Evolutionary conservation across 2,113 vertebrate species (phyloP).

Genomic region (Python bivittatus): DNA sequence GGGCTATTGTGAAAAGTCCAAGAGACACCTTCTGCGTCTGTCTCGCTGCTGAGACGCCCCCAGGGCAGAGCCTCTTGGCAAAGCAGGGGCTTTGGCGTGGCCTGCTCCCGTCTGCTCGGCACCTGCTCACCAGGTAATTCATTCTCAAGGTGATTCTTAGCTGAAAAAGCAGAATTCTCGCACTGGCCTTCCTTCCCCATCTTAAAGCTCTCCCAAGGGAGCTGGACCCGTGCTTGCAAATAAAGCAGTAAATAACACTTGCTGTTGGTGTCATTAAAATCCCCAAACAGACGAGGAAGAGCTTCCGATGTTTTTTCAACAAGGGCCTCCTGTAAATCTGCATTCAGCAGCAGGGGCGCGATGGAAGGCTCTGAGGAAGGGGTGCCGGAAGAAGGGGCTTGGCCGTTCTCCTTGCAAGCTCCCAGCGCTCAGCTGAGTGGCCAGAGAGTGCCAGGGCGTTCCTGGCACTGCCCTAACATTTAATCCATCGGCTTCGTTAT

Average conservation of each 20-base stretch:
- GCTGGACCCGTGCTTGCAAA: constrained; percentile 2
- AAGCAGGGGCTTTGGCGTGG: not conserved
- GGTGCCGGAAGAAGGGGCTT: too few species aligned
- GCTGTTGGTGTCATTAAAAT: not conserved
- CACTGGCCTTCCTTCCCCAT: not conserved
- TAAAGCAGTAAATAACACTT: constrained; percentile 32
- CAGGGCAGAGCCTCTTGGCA: not conserved
- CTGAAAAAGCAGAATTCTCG: not conserved
- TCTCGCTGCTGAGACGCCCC: too few species aligned
- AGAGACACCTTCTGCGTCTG: too few species aligned
- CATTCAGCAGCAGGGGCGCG: not conserved
- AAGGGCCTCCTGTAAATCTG: not conserved
- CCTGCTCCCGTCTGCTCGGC: too few species aligned
- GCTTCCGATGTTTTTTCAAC: constrained; percentile 5
- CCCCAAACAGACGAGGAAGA: not conserved
- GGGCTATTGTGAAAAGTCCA: not conserved
- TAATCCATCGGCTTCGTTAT: too few species aligned
- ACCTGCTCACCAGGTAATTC: not conserved
- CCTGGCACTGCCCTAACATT: too few species aligned
- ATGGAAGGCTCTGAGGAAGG: not conserved
- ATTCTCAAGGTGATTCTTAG: not conserved
- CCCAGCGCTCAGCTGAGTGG: too few species aligned
- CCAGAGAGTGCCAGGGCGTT: too few species aligned
- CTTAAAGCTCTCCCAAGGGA: not conserved
- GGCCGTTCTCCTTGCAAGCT: too few species aligned